Evolutionary conservation across 2,888 invertebrate genomes (phyloP).

Genomic region (Glyphotaelius pellucidus): DNA sequence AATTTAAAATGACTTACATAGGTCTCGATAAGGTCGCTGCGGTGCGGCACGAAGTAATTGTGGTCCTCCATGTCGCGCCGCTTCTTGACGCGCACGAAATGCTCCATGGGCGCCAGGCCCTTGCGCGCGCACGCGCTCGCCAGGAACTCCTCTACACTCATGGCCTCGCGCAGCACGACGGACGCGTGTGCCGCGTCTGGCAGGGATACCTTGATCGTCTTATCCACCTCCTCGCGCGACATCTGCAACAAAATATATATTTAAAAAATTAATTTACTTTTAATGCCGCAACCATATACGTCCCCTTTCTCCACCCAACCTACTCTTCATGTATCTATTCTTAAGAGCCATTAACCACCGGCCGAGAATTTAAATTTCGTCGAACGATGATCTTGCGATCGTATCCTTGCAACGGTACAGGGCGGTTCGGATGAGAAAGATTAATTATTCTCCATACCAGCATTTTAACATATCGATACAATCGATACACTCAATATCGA

Average conservation of each 20-base stretch:
- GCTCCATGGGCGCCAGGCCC: conserved; percentile 95
- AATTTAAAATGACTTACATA: conserved; percentile 84
- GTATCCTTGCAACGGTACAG: too few species aligned
- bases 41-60: conserved; percentile 97
- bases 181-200: conserved; percentile 91
- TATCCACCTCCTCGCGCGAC: conserved; percentile 92
- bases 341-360: too few species aligned
- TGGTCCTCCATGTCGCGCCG: conserved; percentile 96
- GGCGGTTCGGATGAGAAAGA: too few species aligned
- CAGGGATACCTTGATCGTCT: conserved; percentile 92
- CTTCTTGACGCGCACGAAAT: conserved; percentile 96
- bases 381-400: too few species aligned
- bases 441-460: too few species aligned
- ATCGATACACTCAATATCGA: too few species aligned
- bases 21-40: conserved; percentile 95
- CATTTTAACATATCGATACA: too few species aligned
- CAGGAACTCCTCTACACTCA: conserved; percentile 97
- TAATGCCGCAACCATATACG: too few species aligned
- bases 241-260: conserved; percentile 79
- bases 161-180: conserved; percentile 92
- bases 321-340: too few species aligned
- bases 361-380: too few species aligned
- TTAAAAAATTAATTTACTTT: conserved; percentile 61
- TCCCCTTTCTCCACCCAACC: too few species aligned
- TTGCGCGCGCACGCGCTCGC: conserved; percentile 94